phyloP scores from a whole-genome alignment of 2,797 vertebrate species.

The Rhodeus uyekii region DNA sequence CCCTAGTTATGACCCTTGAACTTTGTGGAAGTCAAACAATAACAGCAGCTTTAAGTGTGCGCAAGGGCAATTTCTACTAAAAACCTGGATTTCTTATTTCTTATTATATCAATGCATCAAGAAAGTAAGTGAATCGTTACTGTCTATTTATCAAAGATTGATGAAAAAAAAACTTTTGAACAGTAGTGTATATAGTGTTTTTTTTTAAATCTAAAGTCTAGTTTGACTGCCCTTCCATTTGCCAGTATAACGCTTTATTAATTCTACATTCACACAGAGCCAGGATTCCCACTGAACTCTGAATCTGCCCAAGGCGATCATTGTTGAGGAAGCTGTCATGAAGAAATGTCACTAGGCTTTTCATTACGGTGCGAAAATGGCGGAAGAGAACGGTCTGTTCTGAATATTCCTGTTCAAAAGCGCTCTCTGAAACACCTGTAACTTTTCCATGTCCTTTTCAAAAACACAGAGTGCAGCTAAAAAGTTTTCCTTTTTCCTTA shows the following conservation, averaged over 20 bases:
- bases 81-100: no score
- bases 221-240: background rate
- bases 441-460: conserved; percentile 12
- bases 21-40: no score
- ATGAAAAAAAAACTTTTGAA: background rate
- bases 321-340: background rate
- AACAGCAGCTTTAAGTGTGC: no score
- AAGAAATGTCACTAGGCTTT: conserved; percentile 1
- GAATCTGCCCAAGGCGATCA: background rate
- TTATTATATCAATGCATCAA: no score
- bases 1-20: no score
- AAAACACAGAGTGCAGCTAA: conserved; percentile 10
- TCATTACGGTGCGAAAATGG: background rate
- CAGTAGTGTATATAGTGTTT: background rate
- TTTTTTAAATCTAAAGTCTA: background rate
- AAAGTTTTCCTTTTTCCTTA: background rate
- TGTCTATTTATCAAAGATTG: background rate
- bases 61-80: no score
- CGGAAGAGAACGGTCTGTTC: background rate
- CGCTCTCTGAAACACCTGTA: conserved; percentile 4
- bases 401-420: background rate
- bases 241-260: background rate
- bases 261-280: background rate
- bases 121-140: background rate
- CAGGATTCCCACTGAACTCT: background rate